Percentiles rank a stretch among this genome's conserved stretches.
Evolutionary conservation across 2,888 invertebrate genomes (phyloP).

Genomic region (Drosophila meridionalis): DNA sequence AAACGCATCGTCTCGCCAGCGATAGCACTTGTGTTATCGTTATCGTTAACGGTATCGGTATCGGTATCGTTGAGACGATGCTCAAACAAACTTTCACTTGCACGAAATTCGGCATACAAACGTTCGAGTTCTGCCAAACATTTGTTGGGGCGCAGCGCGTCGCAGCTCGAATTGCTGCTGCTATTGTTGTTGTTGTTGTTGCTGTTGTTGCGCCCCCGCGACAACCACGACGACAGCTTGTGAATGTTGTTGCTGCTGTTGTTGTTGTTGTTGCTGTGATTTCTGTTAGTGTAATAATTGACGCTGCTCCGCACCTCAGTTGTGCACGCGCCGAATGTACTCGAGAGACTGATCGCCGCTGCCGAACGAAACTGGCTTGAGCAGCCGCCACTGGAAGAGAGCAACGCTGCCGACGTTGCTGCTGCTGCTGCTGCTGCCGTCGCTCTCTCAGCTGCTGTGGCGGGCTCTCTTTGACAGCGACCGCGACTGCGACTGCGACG

Average conservation of each 20-base stretch:
- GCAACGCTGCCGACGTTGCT: conserved; percentile 7
- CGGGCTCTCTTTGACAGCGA: conserved; percentile 25
- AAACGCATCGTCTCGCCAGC: conserved; percentile 79
- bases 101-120: conserved; percentile 83
- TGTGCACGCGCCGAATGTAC: conserved; percentile 78
- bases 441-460: conserved; percentile 9
- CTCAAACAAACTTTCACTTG: conserved; percentile 82
- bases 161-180: conserved; percentile 32
- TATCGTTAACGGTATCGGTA: conserved; percentile 34
- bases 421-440: conserved; percentile 15
- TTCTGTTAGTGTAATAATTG: conserved; percentile 11
- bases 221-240: conserved; percentile 51
- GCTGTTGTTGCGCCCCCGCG: conserved; percentile 49
- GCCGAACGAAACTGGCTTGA: conserved; percentile 32
- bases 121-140: conserved; percentile 83
- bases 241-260: conserved; percentile 40
- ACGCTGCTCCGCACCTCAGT: conserved; percentile 31
- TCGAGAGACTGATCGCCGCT: conserved; percentile 80
- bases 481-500: conserved; percentile 26
- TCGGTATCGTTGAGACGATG: conserved; percentile 50
- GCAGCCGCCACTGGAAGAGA: conserved; percentile 26
- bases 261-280: conserved; percentile 14
- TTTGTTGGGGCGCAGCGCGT: conserved; percentile 80
- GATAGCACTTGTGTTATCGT: conserved; percentile 24
- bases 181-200: conserved; percentile 29